A percentile compares a stretch with the other conserved stretches of the same genome.
Conservation (phyloP, 2,888 invertebrate genomes). For the Protula sp. region DNA sequence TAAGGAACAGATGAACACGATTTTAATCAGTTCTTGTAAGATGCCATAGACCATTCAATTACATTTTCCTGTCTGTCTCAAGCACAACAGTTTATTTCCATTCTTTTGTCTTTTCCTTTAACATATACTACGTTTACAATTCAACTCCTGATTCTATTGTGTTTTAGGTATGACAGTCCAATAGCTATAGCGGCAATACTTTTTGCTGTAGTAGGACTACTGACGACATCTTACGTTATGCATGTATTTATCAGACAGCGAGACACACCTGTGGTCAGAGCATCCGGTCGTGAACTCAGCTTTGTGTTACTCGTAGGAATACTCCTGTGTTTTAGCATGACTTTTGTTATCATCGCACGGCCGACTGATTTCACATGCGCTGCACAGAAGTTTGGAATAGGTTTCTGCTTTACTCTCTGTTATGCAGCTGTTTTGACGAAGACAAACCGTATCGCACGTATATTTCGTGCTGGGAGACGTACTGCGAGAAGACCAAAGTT, state of each 20-base stretch:
- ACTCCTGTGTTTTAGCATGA: conserved; percentile 50
- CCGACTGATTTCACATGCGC: conserved; percentile 52
- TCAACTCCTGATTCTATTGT: no score
- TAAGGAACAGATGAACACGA: no score
- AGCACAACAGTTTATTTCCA: no score
- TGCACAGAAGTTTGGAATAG: conserved; percentile 52
- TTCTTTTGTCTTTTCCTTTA: no score
- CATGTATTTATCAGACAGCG: conserved; percentile 49
- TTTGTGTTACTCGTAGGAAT: conserved; percentile 53
- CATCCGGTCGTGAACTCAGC: conserved; percentile 54
- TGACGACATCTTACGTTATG: conserved; percentile 46
- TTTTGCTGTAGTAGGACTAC: conserved; percentile 51
- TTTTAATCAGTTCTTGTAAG: no score
- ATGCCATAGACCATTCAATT: no score
- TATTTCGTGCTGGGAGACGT: conserved; percentile 53
- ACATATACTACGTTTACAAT: no score
- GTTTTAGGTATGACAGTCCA: conserved; percentile 59
- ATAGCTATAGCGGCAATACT: conserved; percentile 93
- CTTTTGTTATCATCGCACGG: conserved; percentile 51
- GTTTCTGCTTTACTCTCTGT: conserved; percentile 52
- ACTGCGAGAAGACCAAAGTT: conserved; percentile 54
- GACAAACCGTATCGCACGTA: conserved; percentile 53
- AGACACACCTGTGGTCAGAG: conserved; percentile 55
- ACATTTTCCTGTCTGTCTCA: no score
- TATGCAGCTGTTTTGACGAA: conserved; percentile 55